A percentile compares a stretch with the other conserved stretches of the same genome.
Conservation (phyloP, 2,113 vertebrate species). For the Dicrurus megarhynchus region DNA sequence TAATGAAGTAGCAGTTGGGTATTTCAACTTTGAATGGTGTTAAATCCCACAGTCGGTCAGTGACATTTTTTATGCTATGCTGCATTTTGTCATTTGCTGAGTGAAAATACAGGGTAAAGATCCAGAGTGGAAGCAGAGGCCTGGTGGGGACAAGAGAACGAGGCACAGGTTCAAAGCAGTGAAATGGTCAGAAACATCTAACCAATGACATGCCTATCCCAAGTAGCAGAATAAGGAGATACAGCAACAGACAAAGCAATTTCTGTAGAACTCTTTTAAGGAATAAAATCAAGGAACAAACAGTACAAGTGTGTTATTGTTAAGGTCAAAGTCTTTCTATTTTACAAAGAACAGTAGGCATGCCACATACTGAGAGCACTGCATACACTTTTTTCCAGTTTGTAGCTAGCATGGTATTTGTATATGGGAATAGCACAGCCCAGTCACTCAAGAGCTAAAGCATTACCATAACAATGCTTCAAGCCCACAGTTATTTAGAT, state of each 20-base stretch:
- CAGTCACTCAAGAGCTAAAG: neutral
- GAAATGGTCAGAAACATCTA: neutral
- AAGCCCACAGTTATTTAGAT: neutral
- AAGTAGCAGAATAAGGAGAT: neutral
- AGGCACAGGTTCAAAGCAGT: neutral
- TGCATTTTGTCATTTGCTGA: neutral
- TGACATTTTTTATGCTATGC: neutral
- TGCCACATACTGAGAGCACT: neutral
- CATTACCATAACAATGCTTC: fast-evolving
- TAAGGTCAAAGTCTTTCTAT: neutral
- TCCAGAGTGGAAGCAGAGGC: neutral
- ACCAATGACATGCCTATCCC: neutral
- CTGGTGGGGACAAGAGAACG: neutral
- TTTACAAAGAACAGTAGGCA: neutral
- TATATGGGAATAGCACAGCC: neutral
- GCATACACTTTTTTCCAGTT: neutral
- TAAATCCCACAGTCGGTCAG: fast-evolving
- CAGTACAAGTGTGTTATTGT: neutral
- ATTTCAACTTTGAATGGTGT: neutral
- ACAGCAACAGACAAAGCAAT: neutral
- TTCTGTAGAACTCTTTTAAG: neutral
- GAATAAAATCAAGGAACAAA: neutral
- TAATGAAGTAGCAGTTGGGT: neutral
- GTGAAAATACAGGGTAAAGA: neutral
- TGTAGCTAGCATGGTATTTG: neutral